phyloP scores from a whole-genome alignment of 2,888 invertebrate species.

The Agrilus cyanescens region DNA sequence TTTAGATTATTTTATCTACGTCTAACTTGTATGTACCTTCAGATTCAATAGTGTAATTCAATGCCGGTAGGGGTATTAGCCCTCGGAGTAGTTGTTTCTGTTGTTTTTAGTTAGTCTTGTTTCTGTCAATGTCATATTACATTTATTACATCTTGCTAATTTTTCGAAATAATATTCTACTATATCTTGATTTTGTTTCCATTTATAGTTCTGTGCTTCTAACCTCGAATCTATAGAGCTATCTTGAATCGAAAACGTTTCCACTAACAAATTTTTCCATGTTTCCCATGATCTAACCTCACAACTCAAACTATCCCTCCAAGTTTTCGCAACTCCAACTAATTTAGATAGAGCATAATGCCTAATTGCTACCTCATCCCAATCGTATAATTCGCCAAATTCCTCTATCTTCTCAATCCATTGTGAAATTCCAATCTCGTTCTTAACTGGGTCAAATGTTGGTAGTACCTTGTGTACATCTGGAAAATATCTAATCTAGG shows the following conservation, averaged over 20 bases:
- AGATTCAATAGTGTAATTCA: too few relatives aligned
- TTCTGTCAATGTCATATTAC: conserved; percentile 12
- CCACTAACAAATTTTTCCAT: not conserved
- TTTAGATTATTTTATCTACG: too few relatives aligned
- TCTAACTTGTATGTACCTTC: too few relatives aligned
- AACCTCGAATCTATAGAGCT: not conserved
- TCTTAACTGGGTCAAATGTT: conserved; percentile 2
- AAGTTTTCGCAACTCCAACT: conserved; percentile 13
- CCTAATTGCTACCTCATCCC: conserved; percentile 10
- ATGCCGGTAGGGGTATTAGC: too few relatives aligned
- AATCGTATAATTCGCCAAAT: conserved; percentile 12
- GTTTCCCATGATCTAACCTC: conserved; percentile 4
- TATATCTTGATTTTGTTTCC: conserved; percentile 11
- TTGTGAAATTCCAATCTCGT: conserved; percentile 5
- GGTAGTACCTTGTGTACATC: conserved; percentile 1
- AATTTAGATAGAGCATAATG: conserved; percentile 15
- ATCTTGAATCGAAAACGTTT: too few relatives aligned
- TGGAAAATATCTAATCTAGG: not conserved
- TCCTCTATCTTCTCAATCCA: conserved; percentile 9
- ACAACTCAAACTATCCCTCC: conserved; percentile 13
- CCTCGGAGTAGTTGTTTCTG: too few relatives aligned
- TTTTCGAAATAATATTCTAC: conserved; percentile 17
- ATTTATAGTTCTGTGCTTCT: conserved; percentile 12
- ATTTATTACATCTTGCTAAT: conserved; percentile 15
- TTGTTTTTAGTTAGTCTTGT: too few relatives aligned